Percentiles rank a stretch among this genome's conserved stretches.
Conservation (phyloP, 2,888 invertebrate genomes). For the Keiferia lycopersicella region DNA sequence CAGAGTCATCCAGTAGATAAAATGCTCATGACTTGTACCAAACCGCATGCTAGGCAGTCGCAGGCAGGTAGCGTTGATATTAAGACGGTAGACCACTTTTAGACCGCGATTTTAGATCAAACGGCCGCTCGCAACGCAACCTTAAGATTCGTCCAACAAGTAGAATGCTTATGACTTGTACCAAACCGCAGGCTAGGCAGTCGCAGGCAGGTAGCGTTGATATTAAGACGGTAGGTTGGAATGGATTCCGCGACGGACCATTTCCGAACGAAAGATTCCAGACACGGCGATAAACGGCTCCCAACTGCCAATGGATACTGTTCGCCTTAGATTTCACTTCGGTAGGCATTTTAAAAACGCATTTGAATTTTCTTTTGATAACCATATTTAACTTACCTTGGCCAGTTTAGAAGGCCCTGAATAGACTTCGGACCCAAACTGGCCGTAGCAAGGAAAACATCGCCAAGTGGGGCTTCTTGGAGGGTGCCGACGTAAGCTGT, state of each 20-base stretch:
- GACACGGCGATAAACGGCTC: constrained; percentile 7
- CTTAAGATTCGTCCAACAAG: too few species aligned
- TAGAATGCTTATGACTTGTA: constrained; percentile 33
- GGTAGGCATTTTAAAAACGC: not conserved
- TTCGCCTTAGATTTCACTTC: not conserved
- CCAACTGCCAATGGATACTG: not conserved
- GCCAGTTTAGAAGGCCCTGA: too few species aligned
- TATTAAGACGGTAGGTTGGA: constrained; percentile 63
- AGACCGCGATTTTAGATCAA: too few species aligned
- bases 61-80: constrained; percentile 54
- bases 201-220: constrained; percentile 49
- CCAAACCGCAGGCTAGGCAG: constrained; percentile 32
- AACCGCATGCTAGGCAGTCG: constrained; percentile 30
- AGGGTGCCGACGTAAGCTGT: too few species aligned
- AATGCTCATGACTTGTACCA: not conserved
- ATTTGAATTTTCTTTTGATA: not conserved
- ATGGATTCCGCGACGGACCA: constrained; percentile 36
- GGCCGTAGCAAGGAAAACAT: too few species aligned
- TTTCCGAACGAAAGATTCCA: constrained; percentile 34
- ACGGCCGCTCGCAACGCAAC: too few species aligned
- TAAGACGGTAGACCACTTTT: constrained; percentile 54
- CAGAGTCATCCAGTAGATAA: too few species aligned
- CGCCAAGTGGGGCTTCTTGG: too few species aligned
- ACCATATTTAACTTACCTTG: too few species aligned
- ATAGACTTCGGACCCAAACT: too few species aligned